A percentile compares a stretch with the other conserved stretches of the same genome.
Conservation (phyloP, 2,888 invertebrate species). For the Polymixis lichenea region DNA sequence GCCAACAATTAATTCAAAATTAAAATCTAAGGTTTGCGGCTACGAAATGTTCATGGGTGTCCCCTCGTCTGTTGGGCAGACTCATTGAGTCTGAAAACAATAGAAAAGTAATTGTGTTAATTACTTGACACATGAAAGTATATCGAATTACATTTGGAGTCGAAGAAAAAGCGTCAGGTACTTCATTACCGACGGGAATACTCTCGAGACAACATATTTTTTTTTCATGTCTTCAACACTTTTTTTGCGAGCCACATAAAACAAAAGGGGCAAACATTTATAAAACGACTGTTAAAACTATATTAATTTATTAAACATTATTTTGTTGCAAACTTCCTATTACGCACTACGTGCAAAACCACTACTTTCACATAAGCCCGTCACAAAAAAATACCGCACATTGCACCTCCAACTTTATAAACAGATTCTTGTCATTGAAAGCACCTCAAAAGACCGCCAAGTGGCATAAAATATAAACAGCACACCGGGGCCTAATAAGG, state of each 20-base stretch:
- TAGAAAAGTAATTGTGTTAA: no score
- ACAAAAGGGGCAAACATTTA: neutral
- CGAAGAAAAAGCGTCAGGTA: no score
- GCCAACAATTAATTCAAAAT: no score
- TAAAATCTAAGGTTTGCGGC: no score
- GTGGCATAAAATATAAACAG: constrained; percentile 39
- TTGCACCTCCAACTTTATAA: constrained; percentile 1
- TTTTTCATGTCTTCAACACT: no score
- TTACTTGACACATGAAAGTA: no score
- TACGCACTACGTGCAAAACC: neutral
- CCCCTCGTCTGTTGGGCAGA: no score
- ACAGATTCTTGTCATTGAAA: constrained; percentile 25
- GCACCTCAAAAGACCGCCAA: constrained; percentile 39
- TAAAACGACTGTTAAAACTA: neutral
- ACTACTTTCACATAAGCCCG: neutral
- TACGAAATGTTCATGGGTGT: no score
- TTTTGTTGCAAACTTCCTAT: neutral
- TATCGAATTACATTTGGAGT: no score
- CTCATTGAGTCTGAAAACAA: no score
- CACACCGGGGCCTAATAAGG: constrained; percentile 57
- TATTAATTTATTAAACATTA: neutral
- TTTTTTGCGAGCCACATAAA: neutral
- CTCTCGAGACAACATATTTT: no score
- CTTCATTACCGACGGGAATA: no score
- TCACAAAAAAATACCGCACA: neutral